A percentile compares a stretch with the other conserved stretches of the same genome.
These are phyloP conservation scores for Ichneumoninae sp. DNA, from an alignment of 2,888 invertebrate species.

Conservation along the genomic window DNA sequence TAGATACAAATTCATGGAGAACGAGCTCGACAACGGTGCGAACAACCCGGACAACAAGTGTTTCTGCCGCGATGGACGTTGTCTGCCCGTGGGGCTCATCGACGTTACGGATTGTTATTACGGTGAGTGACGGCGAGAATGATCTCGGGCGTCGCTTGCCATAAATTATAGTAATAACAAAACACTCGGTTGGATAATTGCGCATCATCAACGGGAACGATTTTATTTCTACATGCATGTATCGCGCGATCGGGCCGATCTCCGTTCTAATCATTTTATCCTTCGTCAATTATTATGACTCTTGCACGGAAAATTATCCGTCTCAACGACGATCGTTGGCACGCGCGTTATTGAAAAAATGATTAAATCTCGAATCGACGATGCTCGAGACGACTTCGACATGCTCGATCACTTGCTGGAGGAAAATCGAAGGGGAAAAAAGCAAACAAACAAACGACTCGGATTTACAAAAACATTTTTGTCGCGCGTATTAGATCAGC, in stretches of 20 bases:
- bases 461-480: conserved; percentile 11
- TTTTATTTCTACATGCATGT: background rate
- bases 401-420: conserved; percentile 39
- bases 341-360: conserved; percentile 20
- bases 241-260: background rate
- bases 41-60: conserved; percentile 91
- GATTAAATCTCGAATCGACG: conserved; percentile 41
- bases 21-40: conserved; percentile 92
- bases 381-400: conserved; percentile 34
- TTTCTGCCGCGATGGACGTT: conserved; percentile 91
- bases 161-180: conserved; percentile 2
- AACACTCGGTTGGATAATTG: conserved; percentile 27
- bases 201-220: conserved; percentile 3
- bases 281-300: conserved; percentile 20
- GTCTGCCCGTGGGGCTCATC: conserved; percentile 90
- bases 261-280: conserved; percentile 27
- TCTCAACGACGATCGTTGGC: background rate
- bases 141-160: background rate
- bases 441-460: conserved; percentile 43
- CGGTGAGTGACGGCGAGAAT: conserved; percentile 83
- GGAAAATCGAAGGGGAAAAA: conserved; percentile 27
- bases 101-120: conserved; percentile 96
- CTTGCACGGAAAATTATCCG: background rate
- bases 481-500: background rate
- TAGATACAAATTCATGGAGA: conserved; percentile 91